Evolutionary conservation across 2,113 vertebrate species (phyloP).

Genomic region (Todiramphus saurophagus): DNA sequence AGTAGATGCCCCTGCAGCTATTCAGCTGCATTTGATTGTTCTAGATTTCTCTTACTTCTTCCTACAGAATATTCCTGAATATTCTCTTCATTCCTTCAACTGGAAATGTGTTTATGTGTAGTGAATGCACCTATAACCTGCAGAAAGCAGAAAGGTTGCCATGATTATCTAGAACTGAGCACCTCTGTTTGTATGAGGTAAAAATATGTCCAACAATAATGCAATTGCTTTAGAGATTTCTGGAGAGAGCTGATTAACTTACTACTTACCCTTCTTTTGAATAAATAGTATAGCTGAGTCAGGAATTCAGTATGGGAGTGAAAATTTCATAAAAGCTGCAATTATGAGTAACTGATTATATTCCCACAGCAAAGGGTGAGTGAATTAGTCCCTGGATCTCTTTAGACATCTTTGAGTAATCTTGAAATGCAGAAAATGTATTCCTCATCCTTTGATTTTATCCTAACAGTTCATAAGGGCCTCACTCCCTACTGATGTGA

Average conservation of each 20-base stretch:
- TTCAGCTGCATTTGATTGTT: not conserved
- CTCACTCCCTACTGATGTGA: not conserved
- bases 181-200: not conserved
- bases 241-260: slow-evolving; percentile 14
- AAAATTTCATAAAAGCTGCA: not conserved
- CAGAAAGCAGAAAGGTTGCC: not conserved
- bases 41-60: not conserved
- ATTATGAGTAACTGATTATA: not conserved
- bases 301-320: not conserved
- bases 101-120: not conserved
- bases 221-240: slow-evolving; percentile 31
- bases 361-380: not conserved
- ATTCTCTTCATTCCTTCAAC: not conserved
- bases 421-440: not conserved
- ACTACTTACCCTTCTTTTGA: not conserved
- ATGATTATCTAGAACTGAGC: not conserved
- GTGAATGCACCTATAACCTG: not conserved
- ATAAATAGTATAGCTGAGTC: slow-evolving; percentile 28
- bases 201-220: not conserved
- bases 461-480: not conserved
- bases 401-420: not conserved
- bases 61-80: not conserved
- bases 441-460: slow-evolving; percentile 17
- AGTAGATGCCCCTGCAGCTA: not conserved
- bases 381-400: not conserved